phyloP scores from a whole-genome alignment of 1,140 invertebrate genomes.

The Leptinotarsa texana region DNA sequence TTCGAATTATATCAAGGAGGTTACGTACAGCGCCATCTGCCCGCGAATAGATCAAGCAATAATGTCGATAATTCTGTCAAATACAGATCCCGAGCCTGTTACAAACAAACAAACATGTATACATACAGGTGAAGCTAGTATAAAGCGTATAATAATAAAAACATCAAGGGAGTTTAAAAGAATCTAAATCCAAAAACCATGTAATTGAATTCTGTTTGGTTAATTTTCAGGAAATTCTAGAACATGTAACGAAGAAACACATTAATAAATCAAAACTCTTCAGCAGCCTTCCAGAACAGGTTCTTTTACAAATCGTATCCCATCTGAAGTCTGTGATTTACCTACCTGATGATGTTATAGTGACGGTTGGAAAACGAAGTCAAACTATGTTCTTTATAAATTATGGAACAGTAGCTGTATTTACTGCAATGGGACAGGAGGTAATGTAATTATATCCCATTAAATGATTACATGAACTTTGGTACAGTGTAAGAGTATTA shows the following conservation, averaged over 20 bases:
- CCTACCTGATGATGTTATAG: constrained; percentile 52
- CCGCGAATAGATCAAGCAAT: too few relatives aligned
- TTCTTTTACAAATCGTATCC: constrained; percentile 39
- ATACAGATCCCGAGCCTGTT: too few relatives aligned
- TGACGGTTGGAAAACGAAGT: constrained; percentile 59
- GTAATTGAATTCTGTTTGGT: neutral
- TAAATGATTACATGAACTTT: too few relatives aligned
- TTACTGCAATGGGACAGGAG: constrained; percentile 62
- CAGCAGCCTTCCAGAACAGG: constrained; percentile 39
- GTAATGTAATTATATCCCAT: constrained; percentile 41
- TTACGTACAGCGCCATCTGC: too few relatives aligned
- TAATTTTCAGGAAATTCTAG: constrained; percentile 43
- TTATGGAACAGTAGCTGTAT: constrained; percentile 61
- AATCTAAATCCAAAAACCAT: too few relatives aligned
- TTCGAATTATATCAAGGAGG: too few relatives aligned
- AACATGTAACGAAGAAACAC: constrained; percentile 39
- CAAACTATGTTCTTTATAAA: constrained; percentile 65
- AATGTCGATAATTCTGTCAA: too few relatives aligned
- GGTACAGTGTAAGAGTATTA: too few relatives aligned
- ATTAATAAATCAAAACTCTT: constrained; percentile 41
- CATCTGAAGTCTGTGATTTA: constrained; percentile 43
- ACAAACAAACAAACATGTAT: too few relatives aligned
- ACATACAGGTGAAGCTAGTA: too few relatives aligned
- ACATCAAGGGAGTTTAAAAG: too few relatives aligned
- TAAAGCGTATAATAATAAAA: too few relatives aligned